Evolutionary conservation across 2,113 vertebrate species (phyloP), one percentile per base, ranked within the genome.

Genomic region (Polyodon spathula): DNA sequence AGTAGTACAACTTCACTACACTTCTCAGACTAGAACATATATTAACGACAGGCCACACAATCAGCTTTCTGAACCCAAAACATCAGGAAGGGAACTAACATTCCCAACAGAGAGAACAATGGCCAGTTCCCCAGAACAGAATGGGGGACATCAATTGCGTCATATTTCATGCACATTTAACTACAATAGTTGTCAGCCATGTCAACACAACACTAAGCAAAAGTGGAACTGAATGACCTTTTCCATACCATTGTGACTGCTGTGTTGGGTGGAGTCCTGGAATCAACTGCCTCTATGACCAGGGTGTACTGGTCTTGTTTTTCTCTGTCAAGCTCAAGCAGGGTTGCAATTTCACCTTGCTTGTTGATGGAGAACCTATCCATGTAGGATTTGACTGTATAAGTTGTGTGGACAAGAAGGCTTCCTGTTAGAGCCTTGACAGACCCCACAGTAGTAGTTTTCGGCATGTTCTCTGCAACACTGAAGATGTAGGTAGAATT

Each of bases 401-500:
- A 92, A 0, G 0, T 27, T 1, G 88, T 72, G 3, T 66, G 15
- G 7, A 76, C 39, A 2, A 69, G 54, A n/a, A 42, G 17, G 46
- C 58, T 84, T 9, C 84, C 82, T 4, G 75, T 55, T 8, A 75
- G 55, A 14, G 81, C 84, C 52, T 17, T 50, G 52, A 92, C 86
- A 0, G 2, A 0, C 2, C 89, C 89, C 59, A 89, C 77, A 1
- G 2, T 1, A 10, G 57, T 63, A 12, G 61, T 78, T 1, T 4
- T 4, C 0, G 68, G 64, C 53, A 75, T 17, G 1, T 80, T 71
- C 66, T 92, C 89, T 6, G 54, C 44, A 0, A 87, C 3, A 39
- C 68, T 80, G 76, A 88, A 92, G 72, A 73, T 73, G 7, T 89
- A 92, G 70, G 63, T 79, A 72, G 78, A 66, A 48, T 37, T 81